Conservation (phyloP, 2,888 invertebrate species). For the Sipha maydis region DNA sequence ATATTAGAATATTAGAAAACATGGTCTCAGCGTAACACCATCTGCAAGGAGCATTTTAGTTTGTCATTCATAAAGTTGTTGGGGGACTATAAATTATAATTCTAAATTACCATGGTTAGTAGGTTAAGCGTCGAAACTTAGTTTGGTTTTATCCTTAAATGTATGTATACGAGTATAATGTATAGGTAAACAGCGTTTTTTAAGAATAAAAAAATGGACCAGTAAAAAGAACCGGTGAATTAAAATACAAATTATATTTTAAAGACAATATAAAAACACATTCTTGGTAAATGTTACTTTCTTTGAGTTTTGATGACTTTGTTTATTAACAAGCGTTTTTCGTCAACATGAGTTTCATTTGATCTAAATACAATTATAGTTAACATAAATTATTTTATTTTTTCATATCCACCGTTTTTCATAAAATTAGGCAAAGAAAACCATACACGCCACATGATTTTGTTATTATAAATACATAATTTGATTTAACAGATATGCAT, state of each 20-base stretch:
- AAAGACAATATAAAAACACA: neutral
- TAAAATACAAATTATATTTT: slow-evolving; percentile 1
- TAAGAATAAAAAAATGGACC: neutral
- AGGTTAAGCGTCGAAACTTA: neutral
- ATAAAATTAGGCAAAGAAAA: no score
- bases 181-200: neutral
- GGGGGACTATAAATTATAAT: slow-evolving; percentile 19
- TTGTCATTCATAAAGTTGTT: slow-evolving; percentile 20
- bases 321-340: no score
- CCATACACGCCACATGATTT: no score
- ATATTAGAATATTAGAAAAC: slow-evolving; percentile 18
- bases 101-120: neutral
- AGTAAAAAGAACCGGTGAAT: neutral
- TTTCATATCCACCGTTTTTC: no score
- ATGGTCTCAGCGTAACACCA: neutral
- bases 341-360: no score
- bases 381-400: no score
- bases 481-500: no score
- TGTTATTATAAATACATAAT: no score
- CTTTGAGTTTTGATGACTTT: no score
- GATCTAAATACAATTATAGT: no score
- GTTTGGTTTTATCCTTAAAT: neutral
- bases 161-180: no score
- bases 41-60: neutral
- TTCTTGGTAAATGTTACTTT: neutral